Evolutionary conservation across 2,797 vertebrate genomes (phyloP).

Genomic region (Pygocentrus nattereri): DNA sequence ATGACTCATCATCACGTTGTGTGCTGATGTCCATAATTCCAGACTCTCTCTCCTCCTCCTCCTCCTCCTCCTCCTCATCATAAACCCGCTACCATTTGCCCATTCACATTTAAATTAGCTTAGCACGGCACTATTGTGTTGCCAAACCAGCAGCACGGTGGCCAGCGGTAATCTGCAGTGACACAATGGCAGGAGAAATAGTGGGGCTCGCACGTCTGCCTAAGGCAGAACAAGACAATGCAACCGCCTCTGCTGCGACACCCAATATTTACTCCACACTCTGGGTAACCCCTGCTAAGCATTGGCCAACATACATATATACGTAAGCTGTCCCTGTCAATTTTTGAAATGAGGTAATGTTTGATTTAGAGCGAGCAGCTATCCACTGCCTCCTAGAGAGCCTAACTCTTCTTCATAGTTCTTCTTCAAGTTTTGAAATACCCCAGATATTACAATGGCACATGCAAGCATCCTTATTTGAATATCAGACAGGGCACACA

Average conservation of each 20-base stretch:
- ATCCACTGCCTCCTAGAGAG: not conserved
- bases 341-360: not conserved
- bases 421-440: not conserved
- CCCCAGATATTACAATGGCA: not conserved
- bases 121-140: conserved; percentile 11
- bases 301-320: not conserved
- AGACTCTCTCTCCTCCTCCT: not conserved
- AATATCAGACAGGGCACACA: not conserved
- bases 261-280: conserved; percentile 26
- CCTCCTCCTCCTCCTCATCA: not conserved
- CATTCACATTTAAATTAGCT: conserved; percentile 33
- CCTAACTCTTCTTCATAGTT: not conserved
- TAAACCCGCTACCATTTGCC: conserved; percentile 7
- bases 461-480: not conserved
- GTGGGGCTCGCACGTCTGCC: not conserved
- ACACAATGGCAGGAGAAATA: conserved; percentile 17
- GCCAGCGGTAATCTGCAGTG: conserved; percentile 15
- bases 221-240: conserved; percentile 25
- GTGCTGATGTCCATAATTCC: conserved; percentile 25
- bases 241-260: conserved; percentile 4
- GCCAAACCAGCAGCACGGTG: conserved; percentile 7
- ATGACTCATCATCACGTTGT: conserved; percentile 33
- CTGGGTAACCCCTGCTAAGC: conserved; percentile 16
- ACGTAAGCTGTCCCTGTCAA: conserved; percentile 1
- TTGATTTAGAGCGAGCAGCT: conserved; percentile 10